Conservation (phyloP, 2,113 vertebrate species). For the Myotis brandtii region DNA sequence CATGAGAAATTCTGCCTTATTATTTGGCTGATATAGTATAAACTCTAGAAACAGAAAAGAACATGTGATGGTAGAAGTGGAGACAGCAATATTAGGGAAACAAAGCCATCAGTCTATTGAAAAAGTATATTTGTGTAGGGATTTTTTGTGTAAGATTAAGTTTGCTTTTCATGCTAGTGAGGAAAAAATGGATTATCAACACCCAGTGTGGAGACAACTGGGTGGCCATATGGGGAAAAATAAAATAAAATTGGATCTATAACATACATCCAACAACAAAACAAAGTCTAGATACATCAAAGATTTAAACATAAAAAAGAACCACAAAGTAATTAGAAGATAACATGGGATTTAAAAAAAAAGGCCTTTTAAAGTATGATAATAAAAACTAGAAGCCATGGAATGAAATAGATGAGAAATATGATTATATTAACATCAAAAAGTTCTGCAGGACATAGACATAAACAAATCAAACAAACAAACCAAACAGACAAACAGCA, state of each 20-base stretch:
- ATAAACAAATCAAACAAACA: neutral
- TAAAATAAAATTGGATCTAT: neutral
- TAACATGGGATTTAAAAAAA: neutral
- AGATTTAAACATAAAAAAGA: neutral
- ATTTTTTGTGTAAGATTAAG: neutral
- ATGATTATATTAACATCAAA: constrained; percentile 25
- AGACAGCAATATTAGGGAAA: neutral
- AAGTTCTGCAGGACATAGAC: neutral
- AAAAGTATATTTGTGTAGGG: neutral
- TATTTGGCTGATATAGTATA: neutral
- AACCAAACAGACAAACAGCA: neutral
- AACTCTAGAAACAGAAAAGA: neutral
- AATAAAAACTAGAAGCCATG: constrained; percentile 3
- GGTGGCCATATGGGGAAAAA: neutral
- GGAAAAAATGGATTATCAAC: neutral
- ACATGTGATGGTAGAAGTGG: neutral
- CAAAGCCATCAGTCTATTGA: neutral
- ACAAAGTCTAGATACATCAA: neutral
- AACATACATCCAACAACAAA: neutral
- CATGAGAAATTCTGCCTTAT: neutral
- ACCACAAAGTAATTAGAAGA: constrained; percentile 20
- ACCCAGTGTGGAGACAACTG: constrained; percentile 21
- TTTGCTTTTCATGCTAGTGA: neutral
- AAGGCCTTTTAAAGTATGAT: neutral
- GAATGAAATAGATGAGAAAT: constrained; percentile 14